Evolutionary conservation across 2,797 vertebrate species (phyloP), one percentile per base, ranked within the genome.

Genomic region (Helicolenus hilgendorfi): DNA sequence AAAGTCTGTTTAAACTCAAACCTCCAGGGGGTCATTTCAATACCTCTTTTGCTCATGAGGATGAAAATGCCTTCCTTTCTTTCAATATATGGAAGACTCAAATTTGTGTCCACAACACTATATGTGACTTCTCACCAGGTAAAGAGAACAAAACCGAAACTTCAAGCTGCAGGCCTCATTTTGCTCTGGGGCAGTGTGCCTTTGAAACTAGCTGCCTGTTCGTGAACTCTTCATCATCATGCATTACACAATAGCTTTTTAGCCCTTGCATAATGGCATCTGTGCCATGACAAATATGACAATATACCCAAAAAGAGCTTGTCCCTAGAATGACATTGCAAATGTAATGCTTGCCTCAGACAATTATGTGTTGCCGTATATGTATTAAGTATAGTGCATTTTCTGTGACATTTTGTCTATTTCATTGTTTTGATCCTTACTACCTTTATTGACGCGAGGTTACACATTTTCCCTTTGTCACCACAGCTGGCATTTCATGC

Each of bases 161-260:
- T 72, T 64, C 3, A 75, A 71, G 75, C 33, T 31, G 41, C 45
- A 14, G 55, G 31, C 18, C 63, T 38, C 4, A 29, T 26, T 63
- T 59, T 70, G 22, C 59, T 71, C 53, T 36, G 24, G 55, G 63
- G 35, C 49, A 41, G 26, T n/a, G 71, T 62, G 56, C 24, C 62
- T 83, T 86, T 80, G 56, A 73, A 77, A 45, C 29, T 24, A 72
- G 41, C 68, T 53, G 14, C 31, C 22, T 60, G 36, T 11, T 69
- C n/a, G 0, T 22, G 26, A 72, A 65, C 22, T 71, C 41, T 41
- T 64, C 36, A 69, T 58, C 62, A 53, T 38, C 13, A 60, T 36
- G 7, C 38, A 49, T 26, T 67, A 18, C 38, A 58, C 38, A 36
- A 15, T 53, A 8, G 26, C 31, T 33, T 53, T 76, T 75, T 36